Evolutionary conservation across 2,888 invertebrate genomes (phyloP).

Genomic region (Mesoligia furuncula): DNA sequence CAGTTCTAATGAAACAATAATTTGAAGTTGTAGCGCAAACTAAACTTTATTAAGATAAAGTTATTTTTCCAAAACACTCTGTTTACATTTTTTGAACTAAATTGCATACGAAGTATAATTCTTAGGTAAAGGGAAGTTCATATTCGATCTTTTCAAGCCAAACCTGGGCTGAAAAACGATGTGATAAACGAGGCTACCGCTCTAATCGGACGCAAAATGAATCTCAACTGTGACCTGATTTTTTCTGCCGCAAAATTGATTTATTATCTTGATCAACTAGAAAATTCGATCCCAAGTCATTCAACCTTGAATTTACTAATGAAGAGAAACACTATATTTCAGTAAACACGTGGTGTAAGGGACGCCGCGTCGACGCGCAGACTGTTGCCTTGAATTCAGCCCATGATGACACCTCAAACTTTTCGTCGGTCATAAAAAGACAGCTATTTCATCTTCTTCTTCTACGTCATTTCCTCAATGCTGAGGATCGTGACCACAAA

Average conservation of each 20-base stretch:
- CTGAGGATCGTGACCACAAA: background rate
- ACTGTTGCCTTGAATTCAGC: background rate
- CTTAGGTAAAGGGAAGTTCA: background rate
- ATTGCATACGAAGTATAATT: background rate
- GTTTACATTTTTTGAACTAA: background rate
- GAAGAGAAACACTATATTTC: background rate
- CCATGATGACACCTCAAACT: background rate
- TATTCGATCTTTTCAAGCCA: background rate
- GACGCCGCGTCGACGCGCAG: background rate
- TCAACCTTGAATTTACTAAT: background rate
- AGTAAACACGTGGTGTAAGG: background rate
- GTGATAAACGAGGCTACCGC: slow-evolving; percentile 4
- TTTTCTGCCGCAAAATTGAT: slow-evolving; percentile 4
- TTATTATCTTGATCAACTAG: background rate
- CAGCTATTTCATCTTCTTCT: background rate
- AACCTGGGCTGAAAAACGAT: background rate
- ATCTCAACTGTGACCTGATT: slow-evolving; percentile 6
- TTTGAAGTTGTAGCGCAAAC: background rate
- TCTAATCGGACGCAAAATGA: slow-evolving; percentile 19
- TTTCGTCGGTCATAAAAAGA: background rate
- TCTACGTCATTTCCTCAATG: background rate
- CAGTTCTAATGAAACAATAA: background rate
- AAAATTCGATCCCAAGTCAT: slow-evolving; percentile 1
- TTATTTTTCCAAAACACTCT: no score
- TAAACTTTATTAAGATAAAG: background rate